Percentiles rank a stretch among this genome's conserved stretches.
Conservation (phyloP, 2,113 vertebrate genomes). For the Notarius quadriscutis region DNA sequence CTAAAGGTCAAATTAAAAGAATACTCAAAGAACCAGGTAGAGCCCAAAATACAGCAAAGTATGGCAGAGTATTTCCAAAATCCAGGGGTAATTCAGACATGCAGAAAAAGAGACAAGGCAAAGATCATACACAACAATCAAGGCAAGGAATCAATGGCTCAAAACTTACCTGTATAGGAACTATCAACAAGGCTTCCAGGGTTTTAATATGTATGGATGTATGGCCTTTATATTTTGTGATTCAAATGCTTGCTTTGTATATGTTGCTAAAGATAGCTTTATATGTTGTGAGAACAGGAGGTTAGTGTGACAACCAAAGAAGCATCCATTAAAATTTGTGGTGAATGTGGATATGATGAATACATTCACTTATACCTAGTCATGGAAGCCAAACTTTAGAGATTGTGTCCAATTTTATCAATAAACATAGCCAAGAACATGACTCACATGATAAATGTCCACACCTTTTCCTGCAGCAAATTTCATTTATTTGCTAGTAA, state of each 20-base stretch:
- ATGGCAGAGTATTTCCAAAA: neutral
- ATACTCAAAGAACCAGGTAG: neutral
- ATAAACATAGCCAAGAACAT: neutral
- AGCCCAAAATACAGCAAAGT: neutral
- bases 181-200: neutral
- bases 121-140: neutral
- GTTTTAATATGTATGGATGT: neutral
- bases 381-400: neutral
- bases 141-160: neutral
- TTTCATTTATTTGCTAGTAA: too few species aligned
- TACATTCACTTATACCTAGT: neutral
- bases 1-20: neutral
- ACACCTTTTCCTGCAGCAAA: neutral
- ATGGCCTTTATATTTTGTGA: neutral
- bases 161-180: neutral
- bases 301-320: neutral
- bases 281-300: neutral
- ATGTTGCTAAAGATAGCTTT: neutral
- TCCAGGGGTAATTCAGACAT: neutral
- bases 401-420: neutral
- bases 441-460: neutral
- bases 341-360: neutral
- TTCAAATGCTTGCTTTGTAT: neutral
- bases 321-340: neutral
- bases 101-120: neutral